Evolutionary conservation across 2,888 invertebrate species (phyloP).

Genomic region (Sturmia bella): DNA sequence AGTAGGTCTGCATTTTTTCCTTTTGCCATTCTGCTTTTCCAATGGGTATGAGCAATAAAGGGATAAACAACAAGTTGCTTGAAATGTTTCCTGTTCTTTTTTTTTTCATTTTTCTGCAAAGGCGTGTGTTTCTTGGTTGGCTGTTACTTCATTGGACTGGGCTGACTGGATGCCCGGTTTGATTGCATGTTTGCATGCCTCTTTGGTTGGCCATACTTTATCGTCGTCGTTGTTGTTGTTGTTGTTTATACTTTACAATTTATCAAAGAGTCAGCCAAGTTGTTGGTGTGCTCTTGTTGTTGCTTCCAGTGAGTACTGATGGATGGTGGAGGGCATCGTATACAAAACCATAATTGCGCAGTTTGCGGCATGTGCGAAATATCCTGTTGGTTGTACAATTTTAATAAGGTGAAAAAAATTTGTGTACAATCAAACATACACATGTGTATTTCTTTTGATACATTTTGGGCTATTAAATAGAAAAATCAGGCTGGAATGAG

Average conservation of each 20-base stretch:
- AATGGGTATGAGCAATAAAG: conserved; percentile 58
- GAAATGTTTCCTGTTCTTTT: not conserved
- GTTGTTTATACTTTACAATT: not conserved
- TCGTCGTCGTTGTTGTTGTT: conserved; percentile 11
- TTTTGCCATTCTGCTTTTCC: conserved; percentile 34
- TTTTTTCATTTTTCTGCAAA: conserved; percentile 46
- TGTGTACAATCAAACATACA: conserved; percentile 30
- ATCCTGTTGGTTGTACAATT: conserved; percentile 71
- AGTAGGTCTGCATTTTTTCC: conserved; percentile 20
- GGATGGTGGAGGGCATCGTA: conserved; percentile 33
- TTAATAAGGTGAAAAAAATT: conserved; percentile 65
- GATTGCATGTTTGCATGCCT: conserved; percentile 42
- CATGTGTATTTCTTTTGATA: not conserved
- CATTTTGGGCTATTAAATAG: conserved; percentile 39
- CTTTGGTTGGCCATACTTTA: conserved; percentile 64
- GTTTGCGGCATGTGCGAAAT: conserved; percentile 73
- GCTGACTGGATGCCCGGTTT: conserved; percentile 45
- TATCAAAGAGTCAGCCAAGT: not conserved
- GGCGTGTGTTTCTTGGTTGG: conserved; percentile 69
- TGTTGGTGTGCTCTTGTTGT: not conserved
- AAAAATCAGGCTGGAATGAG: conserved; percentile 43
- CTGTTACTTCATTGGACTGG: conserved; percentile 62
- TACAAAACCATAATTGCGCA: conserved; percentile 70
- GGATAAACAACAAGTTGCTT: conserved; percentile 36
- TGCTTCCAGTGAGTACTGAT: not conserved